Percentiles rank a stretch among this genome's conserved stretches.
Evolutionary conservation across 2,113 vertebrate genomes (phyloP).

Genomic region (Neolamprologus modestus): DNA sequence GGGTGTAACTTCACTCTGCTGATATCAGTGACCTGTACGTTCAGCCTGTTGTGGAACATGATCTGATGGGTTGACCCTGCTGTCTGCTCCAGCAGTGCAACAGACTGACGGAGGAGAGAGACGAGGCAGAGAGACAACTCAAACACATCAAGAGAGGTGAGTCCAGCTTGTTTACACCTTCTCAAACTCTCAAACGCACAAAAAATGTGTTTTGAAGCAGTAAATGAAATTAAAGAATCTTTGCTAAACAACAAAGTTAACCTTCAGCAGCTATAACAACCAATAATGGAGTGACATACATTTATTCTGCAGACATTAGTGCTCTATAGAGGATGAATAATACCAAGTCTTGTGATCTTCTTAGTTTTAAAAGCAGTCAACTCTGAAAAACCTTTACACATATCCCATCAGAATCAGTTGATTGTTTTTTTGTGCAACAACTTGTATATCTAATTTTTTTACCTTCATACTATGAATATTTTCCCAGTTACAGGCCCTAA

Average conservation of each 20-base stretch:
- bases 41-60: background rate
- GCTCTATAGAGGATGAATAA: background rate
- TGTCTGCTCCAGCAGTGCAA: slow-evolving; percentile 48
- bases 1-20: background rate
- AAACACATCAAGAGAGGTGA: slow-evolving; percentile 78
- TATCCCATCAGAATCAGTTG: background rate
- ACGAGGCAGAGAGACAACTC: slow-evolving; percentile 74
- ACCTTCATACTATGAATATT: background rate
- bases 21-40: background rate
- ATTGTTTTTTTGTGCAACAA: background rate
- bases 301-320: background rate
- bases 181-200: background rate
- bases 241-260: background rate
- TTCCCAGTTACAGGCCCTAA: background rate
- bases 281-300: background rate
- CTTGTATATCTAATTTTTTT: background rate
- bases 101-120: slow-evolving; percentile 69
- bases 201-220: background rate
- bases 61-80: background rate
- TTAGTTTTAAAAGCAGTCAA: background rate
- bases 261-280: background rate
- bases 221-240: background rate
- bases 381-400: background rate
- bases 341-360: background rate
- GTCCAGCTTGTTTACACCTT: background rate